phyloP scores from a whole-genome alignment of 2,797 vertebrate genomes.

The Taeniopygia guttata region DNA sequence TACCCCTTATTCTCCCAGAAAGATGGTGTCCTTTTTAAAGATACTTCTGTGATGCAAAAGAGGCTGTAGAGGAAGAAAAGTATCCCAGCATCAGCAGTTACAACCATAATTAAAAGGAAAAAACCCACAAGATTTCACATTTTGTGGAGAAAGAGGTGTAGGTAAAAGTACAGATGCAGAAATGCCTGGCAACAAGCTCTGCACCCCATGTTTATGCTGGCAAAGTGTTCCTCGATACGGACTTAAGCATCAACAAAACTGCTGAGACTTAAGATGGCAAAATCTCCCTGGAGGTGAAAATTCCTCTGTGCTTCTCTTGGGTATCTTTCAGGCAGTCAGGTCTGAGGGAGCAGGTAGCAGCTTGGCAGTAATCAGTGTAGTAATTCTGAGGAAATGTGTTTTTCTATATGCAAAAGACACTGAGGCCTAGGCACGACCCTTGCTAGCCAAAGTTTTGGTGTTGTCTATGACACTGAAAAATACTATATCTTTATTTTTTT shows the following conservation, averaged over 20 bases:
- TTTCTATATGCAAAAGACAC: neutral
- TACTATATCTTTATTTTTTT: neutral
- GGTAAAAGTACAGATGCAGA: neutral
- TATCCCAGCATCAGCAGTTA: neutral
- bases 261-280: neutral
- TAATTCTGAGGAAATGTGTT: neutral
- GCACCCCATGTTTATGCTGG: neutral
- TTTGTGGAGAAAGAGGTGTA: neutral
- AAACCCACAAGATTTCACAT: neutral
- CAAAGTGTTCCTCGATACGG: neutral
- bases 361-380: neutral
- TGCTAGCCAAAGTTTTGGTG: neutral
- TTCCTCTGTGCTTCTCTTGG: neutral
- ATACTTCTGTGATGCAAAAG: neutral
- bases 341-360: neutral
- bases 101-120: neutral
- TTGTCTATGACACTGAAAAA: neutral
- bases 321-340: neutral
- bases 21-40: neutral
- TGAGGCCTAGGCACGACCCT: neutral
- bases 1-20: neutral
- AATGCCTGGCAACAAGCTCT: neutral
- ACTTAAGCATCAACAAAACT: neutral
- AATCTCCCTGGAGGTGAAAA: neutral
- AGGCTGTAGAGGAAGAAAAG: neutral